Evolutionary conservation across 2,888 invertebrate species (phyloP).

Genomic region (Cerastis rubricosa): DNA sequence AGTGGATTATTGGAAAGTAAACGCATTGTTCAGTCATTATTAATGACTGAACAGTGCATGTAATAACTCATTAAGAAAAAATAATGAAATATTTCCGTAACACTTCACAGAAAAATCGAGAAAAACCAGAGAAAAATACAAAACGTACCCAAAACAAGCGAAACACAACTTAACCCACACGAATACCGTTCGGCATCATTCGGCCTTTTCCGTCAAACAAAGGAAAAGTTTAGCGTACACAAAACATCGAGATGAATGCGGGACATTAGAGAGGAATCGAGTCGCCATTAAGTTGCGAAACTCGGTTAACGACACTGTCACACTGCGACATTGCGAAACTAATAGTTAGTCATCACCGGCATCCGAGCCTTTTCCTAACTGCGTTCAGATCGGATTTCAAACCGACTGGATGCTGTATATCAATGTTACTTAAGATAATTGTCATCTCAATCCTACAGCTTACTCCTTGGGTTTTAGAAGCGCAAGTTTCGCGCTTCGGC

Average conservation of each 20-base stretch:
- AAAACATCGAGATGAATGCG: constrained; percentile 56
- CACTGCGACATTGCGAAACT: constrained; percentile 56
- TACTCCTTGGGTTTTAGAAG: background rate
- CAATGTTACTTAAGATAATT: background rate
- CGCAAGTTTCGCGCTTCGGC: background rate
- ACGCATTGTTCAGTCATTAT: no score
- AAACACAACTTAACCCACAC: background rate
- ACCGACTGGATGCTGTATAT: constrained; percentile 8
- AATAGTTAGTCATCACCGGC: constrained; percentile 55
- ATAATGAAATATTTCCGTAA: background rate
- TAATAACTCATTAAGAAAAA: no score
- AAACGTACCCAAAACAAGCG: background rate
- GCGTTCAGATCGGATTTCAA: constrained; percentile 17
- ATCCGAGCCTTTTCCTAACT: constrained; percentile 35
- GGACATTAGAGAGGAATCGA: constrained; percentile 61
- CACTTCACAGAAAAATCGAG: background rate
- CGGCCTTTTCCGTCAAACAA: constrained; percentile 49
- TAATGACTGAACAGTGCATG: no score
- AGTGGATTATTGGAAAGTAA: background rate
- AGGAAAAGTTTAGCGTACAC: constrained; percentile 34
- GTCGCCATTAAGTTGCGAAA: constrained; percentile 69
- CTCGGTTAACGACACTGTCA: constrained; percentile 70
- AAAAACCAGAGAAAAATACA: background rate
- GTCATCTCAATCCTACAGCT: background rate
- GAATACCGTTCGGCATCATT: constrained; percentile 24